A percentile compares a stretch with the other conserved stretches of the same genome.
phyloP scores from a whole-genome alignment of 2,888 invertebrate species.

The Pammene fasciana region DNA sequence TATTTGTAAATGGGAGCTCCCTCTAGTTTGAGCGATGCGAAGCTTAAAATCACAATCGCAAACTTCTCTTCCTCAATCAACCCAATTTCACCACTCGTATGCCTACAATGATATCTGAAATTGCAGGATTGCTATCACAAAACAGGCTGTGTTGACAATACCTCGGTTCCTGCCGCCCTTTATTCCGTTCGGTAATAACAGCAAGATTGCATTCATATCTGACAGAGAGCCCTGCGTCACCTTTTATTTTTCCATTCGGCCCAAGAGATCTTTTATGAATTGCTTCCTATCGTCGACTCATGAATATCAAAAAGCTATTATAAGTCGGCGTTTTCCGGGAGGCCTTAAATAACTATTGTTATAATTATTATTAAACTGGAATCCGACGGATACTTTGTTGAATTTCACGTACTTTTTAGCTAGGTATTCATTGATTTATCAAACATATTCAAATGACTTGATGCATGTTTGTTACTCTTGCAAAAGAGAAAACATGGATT shows the following conservation, averaged over 20 bases:
- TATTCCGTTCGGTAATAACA: conserved; percentile 30
- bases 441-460: too few relatives aligned
- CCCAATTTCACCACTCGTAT: not conserved
- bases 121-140: conserved; percentile 12
- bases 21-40: too few relatives aligned
- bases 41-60: too few relatives aligned
- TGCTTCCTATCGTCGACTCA: conserved; percentile 20
- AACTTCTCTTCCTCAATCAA: not conserved
- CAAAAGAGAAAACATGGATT: too few relatives aligned
- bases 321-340: not conserved
- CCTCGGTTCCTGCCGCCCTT: conserved; percentile 11
- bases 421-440: too few relatives aligned
- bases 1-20: too few relatives aligned
- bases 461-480: too few relatives aligned
- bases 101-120: not conserved
- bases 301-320: conserved; percentile 33
- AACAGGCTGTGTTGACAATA: conserved; percentile 26
- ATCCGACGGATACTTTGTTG: not conserved
- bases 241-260: conserved; percentile 25
- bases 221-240: conserved; percentile 15
- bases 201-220: conserved; percentile 36
- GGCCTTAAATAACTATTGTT: not conserved
- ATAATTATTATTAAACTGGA: not conserved
- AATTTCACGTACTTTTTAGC: too few relatives aligned
- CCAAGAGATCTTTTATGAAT: conserved; percentile 26